Evolutionary conservation across 2,113 vertebrate genomes (phyloP).

Genomic region (Mionectes macconnelli): DNA sequence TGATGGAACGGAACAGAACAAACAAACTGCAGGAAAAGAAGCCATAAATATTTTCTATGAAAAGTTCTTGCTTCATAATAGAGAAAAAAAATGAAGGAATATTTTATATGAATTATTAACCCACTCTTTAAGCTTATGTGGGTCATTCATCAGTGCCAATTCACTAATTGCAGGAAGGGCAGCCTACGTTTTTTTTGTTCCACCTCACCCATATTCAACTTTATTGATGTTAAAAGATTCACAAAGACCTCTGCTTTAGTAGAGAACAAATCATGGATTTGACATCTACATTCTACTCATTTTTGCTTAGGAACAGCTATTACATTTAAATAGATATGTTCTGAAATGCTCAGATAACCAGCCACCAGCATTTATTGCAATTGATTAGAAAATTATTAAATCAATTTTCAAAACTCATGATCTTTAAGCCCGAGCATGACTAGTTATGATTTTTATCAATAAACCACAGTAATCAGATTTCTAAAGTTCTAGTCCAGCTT

Average conservation of each 20-base stretch:
- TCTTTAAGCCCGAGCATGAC: neutral
- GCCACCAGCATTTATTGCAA: neutral
- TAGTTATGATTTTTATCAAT: constrained; percentile 15
- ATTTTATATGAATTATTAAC: neutral
- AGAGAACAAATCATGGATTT: neutral
- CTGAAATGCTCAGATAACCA: neutral
- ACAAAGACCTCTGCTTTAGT: neutral
- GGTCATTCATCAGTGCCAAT: neutral
- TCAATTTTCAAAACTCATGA: constrained; percentile 3
- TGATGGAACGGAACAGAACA: neutral
- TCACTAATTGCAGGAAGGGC: neutral
- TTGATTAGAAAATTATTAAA: constrained; percentile 46
- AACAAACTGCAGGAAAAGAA: neutral
- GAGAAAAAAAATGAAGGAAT: neutral
- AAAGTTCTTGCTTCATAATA: neutral
- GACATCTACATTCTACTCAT: neutral
- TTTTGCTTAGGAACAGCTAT: neutral
- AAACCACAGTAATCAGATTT: constrained; percentile 28
- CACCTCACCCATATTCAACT: neutral
- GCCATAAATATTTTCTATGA: neutral
- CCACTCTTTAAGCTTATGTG: neutral
- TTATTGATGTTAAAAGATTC: neutral
- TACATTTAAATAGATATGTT: neutral
- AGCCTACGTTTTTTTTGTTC: neutral
- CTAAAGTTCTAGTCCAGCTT: neutral